Conservation (phyloP, 2,797 vertebrate species). For the Simalia tracyae region DNA sequence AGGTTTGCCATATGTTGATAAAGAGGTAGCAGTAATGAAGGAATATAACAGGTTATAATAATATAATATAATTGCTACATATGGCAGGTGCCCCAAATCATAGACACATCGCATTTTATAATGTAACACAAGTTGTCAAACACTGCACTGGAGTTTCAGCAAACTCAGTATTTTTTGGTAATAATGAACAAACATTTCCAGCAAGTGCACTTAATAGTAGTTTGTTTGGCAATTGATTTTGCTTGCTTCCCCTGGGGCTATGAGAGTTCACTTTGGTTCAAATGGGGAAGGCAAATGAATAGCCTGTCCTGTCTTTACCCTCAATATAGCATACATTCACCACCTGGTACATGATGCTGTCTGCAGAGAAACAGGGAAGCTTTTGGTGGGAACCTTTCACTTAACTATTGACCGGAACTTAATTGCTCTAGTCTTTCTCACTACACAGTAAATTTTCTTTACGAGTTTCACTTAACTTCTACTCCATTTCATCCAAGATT, state of each 20-base stretch:
- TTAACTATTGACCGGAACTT: constrained; percentile 52
- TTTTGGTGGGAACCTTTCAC: constrained; percentile 22
- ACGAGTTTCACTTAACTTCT: background rate
- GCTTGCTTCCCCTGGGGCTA: background rate
- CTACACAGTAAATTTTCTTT: constrained; percentile 21
- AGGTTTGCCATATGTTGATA: constrained; percentile 14
- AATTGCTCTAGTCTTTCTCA: constrained; percentile 11
- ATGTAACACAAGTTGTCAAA: constrained; percentile 35
- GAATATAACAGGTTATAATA: background rate
- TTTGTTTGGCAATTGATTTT: constrained; percentile 29
- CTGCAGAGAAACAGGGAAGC: background rate
- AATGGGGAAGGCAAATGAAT: constrained; percentile 25
- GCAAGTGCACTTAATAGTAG: constrained; percentile 14
- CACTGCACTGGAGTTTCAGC: constrained; percentile 13
- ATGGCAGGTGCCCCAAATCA: constrained; percentile 20
- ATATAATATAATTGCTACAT: background rate
- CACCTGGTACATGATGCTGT: background rate
- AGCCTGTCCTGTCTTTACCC: constrained; percentile 3
- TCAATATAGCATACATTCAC: background rate
- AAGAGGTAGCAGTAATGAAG: background rate
- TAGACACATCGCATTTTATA: constrained; percentile 15
- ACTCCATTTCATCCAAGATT: background rate
- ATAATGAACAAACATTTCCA: constrained; percentile 33
- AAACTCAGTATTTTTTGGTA: constrained; percentile 25
- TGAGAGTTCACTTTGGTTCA: background rate